A percentile compares a stretch with the other conserved stretches of the same genome.
These are phyloP conservation scores for Malurus elegans DNA, from an alignment of 2,113 vertebrate species.

Conservation along the genomic window DNA sequence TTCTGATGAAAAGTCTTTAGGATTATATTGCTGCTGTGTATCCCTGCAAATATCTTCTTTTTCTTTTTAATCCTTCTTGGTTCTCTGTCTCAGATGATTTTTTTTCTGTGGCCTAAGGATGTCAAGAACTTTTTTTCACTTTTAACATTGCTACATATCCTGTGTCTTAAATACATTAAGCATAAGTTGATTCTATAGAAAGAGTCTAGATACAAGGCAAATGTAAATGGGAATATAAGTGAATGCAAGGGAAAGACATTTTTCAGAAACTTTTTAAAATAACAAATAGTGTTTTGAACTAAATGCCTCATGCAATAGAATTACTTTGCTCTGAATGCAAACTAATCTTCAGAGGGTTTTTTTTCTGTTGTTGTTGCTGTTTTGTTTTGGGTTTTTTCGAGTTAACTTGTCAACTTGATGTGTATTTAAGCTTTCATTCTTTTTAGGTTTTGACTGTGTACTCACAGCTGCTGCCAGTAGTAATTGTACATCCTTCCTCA, in stretches of 20 bases:
- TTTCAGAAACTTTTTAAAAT: not conserved
- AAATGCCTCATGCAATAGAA: not conserved
- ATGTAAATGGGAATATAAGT: not conserved
- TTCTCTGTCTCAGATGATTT: not conserved
- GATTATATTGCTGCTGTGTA: not conserved
- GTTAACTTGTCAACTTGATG: not conserved
- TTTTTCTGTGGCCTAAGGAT: not conserved
- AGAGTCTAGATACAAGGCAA: not conserved
- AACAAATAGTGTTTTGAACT: not conserved
- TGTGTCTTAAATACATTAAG: not conserved
- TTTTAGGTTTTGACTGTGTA: not conserved
- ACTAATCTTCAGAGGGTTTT: not conserved
- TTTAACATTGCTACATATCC: not conserved
- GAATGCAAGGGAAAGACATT: not conserved
- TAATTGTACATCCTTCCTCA: not conserved
- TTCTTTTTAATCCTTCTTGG: not conserved
- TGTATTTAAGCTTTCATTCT: not conserved
- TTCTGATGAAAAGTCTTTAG: not conserved
- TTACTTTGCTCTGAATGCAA: not conserved
- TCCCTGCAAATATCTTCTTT: not conserved
- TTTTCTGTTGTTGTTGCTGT: not conserved
- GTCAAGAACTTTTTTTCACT: not conserved
- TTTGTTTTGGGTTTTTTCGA: not conserved
- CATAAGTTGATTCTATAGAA: not conserved
- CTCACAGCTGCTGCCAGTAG: not conserved